Evolutionary conservation across 2,113 vertebrate species (phyloP).

Genomic region (Burhinus oedicnemus): DNA sequence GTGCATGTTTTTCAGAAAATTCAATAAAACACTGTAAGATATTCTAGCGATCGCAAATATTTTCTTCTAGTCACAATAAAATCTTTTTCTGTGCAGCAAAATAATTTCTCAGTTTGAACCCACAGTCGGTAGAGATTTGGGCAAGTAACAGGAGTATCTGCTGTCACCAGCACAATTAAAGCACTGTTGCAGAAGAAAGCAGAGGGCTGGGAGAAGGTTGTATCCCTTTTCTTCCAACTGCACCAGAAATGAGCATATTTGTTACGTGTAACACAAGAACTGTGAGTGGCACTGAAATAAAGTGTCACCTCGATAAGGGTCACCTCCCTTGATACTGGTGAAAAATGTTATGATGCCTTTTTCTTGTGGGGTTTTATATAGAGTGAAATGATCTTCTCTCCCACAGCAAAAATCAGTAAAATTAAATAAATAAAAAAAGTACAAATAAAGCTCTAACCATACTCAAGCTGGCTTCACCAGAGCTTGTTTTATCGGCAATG

Average conservation of each 20-base stretch:
- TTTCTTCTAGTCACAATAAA: neutral
- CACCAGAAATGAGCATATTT: conserved; percentile 1
- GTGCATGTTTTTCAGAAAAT: neutral
- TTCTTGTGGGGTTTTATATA: neutral
- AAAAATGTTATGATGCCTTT: neutral
- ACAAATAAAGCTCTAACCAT: neutral
- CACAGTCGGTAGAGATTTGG: neutral
- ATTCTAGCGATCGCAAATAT: neutral
- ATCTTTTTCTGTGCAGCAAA: conserved; percentile 1
- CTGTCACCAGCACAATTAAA: conserved; percentile 28
- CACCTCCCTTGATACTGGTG: neutral
- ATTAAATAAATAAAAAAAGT: neutral
- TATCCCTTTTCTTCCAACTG: conserved; percentile 1
- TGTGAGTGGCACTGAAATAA: neutral
- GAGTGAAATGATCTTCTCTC: neutral
- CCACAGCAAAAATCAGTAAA: neutral
- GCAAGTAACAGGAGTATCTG: conserved; percentile 12
- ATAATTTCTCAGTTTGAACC: neutral
- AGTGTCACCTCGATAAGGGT: neutral
- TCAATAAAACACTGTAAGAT: neutral
- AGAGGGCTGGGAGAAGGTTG: neutral
- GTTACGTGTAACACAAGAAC: conserved; percentile 12
- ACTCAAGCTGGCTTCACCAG: neutral
- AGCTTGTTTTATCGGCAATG: neutral
- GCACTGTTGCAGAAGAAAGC: neutral